These are phyloP conservation scores for Nettapus auritus DNA, from an alignment of 2,113 vertebrate species.

Conservation along the genomic window DNA sequence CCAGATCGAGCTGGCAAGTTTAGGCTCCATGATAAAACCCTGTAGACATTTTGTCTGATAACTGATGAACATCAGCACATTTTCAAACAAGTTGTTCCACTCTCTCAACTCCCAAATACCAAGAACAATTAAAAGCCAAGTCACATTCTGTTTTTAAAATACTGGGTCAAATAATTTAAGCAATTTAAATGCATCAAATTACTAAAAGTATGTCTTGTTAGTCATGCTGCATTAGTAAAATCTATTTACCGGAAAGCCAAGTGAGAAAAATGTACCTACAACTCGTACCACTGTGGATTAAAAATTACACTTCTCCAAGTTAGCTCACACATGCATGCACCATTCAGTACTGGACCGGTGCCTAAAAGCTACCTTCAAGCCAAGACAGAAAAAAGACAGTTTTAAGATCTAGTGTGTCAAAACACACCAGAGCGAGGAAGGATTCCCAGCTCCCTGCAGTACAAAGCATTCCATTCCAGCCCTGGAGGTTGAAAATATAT, in stretches of 20 bases:
- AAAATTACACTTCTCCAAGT: neutral
- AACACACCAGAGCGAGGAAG: neutral
- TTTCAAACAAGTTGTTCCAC: slow-evolving; percentile 60
- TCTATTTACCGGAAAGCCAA: neutral
- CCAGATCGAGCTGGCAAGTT: slow-evolving; percentile 35
- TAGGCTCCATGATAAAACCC: slow-evolving; percentile 40
- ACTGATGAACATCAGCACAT: slow-evolving; percentile 63
- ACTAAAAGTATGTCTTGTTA: neutral
- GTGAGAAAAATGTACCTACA: neutral
- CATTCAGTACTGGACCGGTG: neutral
- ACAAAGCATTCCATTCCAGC: slow-evolving; percentile 70
- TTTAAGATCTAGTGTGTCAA: slow-evolving; percentile 28
- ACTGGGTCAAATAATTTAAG: slow-evolving; percentile 4
- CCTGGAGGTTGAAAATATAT: slow-evolving; percentile 42
- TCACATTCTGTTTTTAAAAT: slow-evolving; percentile 31
- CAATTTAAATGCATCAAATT: neutral
- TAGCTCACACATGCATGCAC: neutral
- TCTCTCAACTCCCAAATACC: neutral
- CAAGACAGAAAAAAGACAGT: neutral
- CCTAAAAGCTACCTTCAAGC: neutral
- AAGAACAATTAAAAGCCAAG: slow-evolving; percentile 40
- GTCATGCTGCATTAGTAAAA: slow-evolving; percentile 26
- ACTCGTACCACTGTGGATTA: neutral
- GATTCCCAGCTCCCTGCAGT: slow-evolving; percentile 53
- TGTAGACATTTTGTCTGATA: slow-evolving; percentile 61